phyloP scores from a whole-genome alignment of 2,113 vertebrate genomes.

The Seriola dumerili region DNA sequence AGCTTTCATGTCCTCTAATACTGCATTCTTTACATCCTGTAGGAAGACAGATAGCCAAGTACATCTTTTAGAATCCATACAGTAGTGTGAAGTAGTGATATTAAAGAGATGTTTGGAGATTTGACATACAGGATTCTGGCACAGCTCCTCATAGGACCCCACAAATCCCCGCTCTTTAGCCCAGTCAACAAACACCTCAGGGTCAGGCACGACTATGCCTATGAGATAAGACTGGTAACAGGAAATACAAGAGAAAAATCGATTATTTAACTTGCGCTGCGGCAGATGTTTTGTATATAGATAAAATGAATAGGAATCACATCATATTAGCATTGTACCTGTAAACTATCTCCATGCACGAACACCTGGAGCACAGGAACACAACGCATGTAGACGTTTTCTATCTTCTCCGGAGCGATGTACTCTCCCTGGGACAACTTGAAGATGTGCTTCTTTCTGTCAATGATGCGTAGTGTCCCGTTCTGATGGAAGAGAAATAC shows the following conservation, averaged over 20 bases:
- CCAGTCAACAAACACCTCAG: conserved; percentile 84
- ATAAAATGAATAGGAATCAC: background rate
- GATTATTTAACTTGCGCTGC: background rate
- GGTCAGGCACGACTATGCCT: conserved; percentile 85
- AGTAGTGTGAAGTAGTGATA: background rate
- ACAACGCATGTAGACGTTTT: conserved; percentile 84
- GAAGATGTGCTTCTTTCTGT: conserved; percentile 88
- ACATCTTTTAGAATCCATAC: background rate
- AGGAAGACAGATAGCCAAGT: background rate
- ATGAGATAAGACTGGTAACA: conserved; percentile 80
- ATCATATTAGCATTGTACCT: conserved; percentile 65
- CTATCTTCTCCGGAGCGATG: conserved; percentile 88
- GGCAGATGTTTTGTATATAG: background rate
- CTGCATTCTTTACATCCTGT: conserved; percentile 82
- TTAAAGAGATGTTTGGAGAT: background rate
- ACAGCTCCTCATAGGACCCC: conserved; percentile 84
- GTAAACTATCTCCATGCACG: conserved; percentile 87
- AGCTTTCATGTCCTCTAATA: conserved; percentile 83
- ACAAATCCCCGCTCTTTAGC: conserved; percentile 79
- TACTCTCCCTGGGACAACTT: conserved; percentile 87
- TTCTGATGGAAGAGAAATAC: conserved; percentile 70
- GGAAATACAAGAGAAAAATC: background rate
- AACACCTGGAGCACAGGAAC: conserved; percentile 85
- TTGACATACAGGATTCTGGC: conserved; percentile 83
- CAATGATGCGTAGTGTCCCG: conserved; percentile 84